Percentiles rank a stretch among this genome's conserved stretches.
Conservation (phyloP, 2,888 invertebrate genomes). For the Mycalesis mineus region DNA sequence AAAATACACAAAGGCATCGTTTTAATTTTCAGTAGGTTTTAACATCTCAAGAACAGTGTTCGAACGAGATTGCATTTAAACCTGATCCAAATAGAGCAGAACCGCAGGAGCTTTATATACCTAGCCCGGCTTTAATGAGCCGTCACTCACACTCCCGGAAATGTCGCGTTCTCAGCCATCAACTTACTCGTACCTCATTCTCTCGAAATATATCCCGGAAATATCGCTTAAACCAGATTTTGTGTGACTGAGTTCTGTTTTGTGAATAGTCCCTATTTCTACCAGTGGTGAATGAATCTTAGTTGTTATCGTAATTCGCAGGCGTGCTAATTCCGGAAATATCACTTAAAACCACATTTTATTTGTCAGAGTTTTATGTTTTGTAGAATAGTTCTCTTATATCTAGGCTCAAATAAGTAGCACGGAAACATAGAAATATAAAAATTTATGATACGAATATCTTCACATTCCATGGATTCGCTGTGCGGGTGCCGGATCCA, state of each 20-base stretch:
- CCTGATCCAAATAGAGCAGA: background rate
- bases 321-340: too few relatives aligned
- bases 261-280: background rate
- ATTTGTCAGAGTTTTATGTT: too few relatives aligned
- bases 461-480: too few relatives aligned
- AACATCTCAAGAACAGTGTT: background rate
- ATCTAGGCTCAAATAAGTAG: too few relatives aligned
- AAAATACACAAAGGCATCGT: background rate
- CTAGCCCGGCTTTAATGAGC: constrained; percentile 5
- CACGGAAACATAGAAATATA: too few relatives aligned
- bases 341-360: background rate
- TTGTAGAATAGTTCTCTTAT: too few relatives aligned
- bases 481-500: too few relatives aligned
- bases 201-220: constrained; percentile 1
- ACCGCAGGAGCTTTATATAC: background rate
- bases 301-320: too few relatives aligned
- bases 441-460: too few relatives aligned
- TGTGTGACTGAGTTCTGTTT: background rate
- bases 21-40: background rate
- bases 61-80: background rate
- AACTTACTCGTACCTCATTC: background rate
- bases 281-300: background rate
- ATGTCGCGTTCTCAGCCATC: constrained; percentile 4
- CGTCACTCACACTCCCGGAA: constrained; percentile 9
- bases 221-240: constrained; percentile 4